A percentile compares a stretch with the other conserved stretches of the same genome.
Evolutionary conservation across 2,888 invertebrate genomes (phyloP).

Genomic region (Hoplodrina blanda): DNA sequence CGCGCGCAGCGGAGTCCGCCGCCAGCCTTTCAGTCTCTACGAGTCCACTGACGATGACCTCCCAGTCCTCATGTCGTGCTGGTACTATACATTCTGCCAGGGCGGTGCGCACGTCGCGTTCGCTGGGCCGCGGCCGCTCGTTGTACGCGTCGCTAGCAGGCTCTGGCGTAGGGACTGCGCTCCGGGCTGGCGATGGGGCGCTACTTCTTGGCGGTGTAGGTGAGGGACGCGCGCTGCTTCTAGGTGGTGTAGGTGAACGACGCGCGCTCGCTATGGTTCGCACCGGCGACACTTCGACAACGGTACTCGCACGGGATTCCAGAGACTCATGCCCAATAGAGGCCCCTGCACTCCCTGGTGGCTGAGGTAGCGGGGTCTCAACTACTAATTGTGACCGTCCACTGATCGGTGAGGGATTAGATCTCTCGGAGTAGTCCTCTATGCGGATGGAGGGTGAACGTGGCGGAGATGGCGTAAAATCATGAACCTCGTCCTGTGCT

Average conservation of each 20-base stretch:
- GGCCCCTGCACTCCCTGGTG: constrained; percentile 24
- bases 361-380: constrained; percentile 35
- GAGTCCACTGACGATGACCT: constrained; percentile 94
- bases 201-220: constrained; percentile 68
- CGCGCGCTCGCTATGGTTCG: constrained; percentile 34
- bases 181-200: constrained; percentile 71
- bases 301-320: constrained; percentile 57
- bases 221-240: constrained; percentile 65
- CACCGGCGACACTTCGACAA: constrained; percentile 47
- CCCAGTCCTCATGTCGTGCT: constrained; percentile 95
- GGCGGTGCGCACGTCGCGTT: constrained; percentile 83
- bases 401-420: constrained; percentile 68
- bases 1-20: constrained; percentile 92
- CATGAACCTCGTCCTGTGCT: constrained; percentile 24
- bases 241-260: constrained; percentile 64
- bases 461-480: constrained; percentile 65
- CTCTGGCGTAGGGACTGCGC: constrained; percentile 74
- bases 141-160: constrained; percentile 69
- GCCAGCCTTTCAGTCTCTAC: constrained; percentile 93
- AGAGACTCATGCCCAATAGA: constrained; percentile 47
- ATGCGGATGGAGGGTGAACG: constrained; percentile 82
- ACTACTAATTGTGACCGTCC: constrained; percentile 40
- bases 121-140: constrained; percentile 60
- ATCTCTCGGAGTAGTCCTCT: constrained; percentile 82
- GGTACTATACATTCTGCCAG: constrained; percentile 83